Evolutionary conservation across 2,888 invertebrate species (phyloP).

Genomic region (Tenodera sinensis): DNA sequence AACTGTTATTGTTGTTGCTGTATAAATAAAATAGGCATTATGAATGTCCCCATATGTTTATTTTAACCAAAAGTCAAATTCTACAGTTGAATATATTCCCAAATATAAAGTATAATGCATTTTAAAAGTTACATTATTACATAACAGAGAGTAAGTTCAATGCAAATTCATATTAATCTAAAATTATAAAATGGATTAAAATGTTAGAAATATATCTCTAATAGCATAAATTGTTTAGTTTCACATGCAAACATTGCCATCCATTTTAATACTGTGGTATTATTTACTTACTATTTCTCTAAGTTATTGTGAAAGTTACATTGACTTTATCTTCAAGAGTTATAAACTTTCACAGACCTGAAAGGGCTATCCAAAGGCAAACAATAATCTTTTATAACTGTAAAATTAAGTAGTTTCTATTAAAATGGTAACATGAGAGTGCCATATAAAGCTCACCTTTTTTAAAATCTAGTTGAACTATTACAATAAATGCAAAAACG

Average conservation of each 20-base stretch:
- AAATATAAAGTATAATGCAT: background rate
- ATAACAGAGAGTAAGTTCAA: background rate
- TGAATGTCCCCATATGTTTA: background rate
- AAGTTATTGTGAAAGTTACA: background rate
- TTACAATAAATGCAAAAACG: no score
- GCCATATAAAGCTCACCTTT: no score
- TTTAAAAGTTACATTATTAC: background rate
- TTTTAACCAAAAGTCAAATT: background rate
- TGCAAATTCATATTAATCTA: background rate
- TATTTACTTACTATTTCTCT: background rate
- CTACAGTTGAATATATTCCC: background rate
- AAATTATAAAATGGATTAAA: background rate
- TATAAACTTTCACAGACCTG: background rate
- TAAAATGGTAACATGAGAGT: no score
- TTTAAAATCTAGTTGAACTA: no score
- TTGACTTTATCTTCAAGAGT: background rate
- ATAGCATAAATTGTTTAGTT: background rate
- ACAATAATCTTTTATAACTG: background rate
- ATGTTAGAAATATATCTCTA: background rate
- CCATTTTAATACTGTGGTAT: background rate
- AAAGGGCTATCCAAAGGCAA: background rate
- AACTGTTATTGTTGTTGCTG: background rate
- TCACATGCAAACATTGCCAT: background rate
- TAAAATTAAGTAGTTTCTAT: background rate
- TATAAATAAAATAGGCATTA: background rate